Base-by-base conservation (phyloP, 2,113 vertebrate species). In the Bungarus multicinctus region DNA sequence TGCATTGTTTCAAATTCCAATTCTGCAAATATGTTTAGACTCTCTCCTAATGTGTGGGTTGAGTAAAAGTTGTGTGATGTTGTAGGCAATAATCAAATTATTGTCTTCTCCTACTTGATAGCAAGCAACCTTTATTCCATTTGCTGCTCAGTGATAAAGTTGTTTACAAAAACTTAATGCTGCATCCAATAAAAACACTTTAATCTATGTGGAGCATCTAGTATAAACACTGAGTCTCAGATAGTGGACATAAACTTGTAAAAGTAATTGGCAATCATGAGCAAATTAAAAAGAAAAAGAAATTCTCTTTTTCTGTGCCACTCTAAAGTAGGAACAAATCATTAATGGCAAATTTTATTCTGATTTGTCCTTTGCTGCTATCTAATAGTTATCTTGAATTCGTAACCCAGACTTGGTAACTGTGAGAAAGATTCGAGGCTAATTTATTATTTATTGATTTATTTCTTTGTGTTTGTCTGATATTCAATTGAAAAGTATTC, bases 11-110 rank as follows among this genome's bases (percentile, higher is more conserved):
- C 34, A 74, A 87, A 55, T 34, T 54, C 88, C 95, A 92, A 95
- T 96, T 95, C 96, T 92, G 94, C 90, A 96, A 96, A 96, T 94
- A 89, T 93, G 96, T 92, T 95, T 94, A 12, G 87, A 91, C 60
- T 94, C 91, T 81, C 20, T 87, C 90, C 8, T 92, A 91, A 91
- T 0, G 3, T 27, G 47, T 85, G 74, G 64, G 90, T 23, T 94
- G 93, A 96, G 94, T 94, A n/a, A 96, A 96, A 94, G 92, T 95
- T 86, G 54, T 43, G 60, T 34, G 7, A 0, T 45, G 54, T 93
- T 50, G 64, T 93, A 88, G 90, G 92, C 50, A 87, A 92, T 94
- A 94, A 91, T 74, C 25, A 3, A 39, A 0, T 23, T 39, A 94
- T 96, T 91, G 92, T 47, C 27, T 91, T 22, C 93, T 93, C 92